A percentile compares a stretch with the other conserved stretches of the same genome.
These are phyloP conservation scores for Escarpia spicata DNA, from an alignment of 2,888 invertebrate species.

Conservation along the genomic window DNA sequence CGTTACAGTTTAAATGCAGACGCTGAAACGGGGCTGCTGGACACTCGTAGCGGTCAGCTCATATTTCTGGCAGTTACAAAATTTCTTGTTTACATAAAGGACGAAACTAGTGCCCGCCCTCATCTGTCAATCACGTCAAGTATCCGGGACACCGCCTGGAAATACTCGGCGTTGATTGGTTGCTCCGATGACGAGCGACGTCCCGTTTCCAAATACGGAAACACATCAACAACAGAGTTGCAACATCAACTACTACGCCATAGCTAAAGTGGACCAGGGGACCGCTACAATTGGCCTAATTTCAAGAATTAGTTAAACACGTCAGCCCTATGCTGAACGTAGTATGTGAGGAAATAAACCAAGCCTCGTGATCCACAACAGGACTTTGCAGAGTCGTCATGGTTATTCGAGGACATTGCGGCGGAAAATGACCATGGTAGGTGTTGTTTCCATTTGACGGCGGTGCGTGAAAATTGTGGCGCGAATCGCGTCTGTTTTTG, in stretches of 20 bases:
- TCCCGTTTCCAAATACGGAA: conserved; percentile 13
- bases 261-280: conserved; percentile 16
- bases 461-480: conserved; percentile 16
- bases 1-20: not conserved
- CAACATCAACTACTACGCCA: conserved; percentile 16
- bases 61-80: not conserved
- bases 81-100: not conserved
- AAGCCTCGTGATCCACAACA: conserved; percentile 4
- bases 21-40: not conserved
- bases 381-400: conserved; percentile 11
- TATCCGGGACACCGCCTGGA: conserved; percentile 1
- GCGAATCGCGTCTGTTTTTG: not conserved
- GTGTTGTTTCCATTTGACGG: not conserved
- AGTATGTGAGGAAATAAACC: conserved; percentile 12
- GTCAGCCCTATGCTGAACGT: conserved; percentile 4
- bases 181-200: not conserved
- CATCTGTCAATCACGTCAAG: not conserved
- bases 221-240: conserved; percentile 13
- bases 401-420: conserved; percentile 9
- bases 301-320: conserved; percentile 16
- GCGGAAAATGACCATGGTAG: conserved; percentile 16
- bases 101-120: not conserved
- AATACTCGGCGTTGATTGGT: not conserved
- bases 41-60: not conserved
- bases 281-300: conserved; percentile 16